Conservation (phyloP, 1,140 invertebrate species). For the Trinorchestia longiramus region DNA sequence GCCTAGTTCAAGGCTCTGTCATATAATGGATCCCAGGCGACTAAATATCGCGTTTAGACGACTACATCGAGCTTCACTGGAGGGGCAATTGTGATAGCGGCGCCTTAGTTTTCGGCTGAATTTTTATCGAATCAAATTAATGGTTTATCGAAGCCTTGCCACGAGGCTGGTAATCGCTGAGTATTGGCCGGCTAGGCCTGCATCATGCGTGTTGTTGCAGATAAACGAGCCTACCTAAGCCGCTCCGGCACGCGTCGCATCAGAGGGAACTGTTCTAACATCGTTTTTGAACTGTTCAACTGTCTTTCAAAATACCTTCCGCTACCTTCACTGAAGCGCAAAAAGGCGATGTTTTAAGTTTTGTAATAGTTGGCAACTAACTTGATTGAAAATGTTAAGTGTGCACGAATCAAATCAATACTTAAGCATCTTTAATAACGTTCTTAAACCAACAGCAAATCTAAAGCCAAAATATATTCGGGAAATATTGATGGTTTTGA, state of each 20-base stretch:
- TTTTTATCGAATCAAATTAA: conserved; percentile 52
- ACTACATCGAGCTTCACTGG: conserved; percentile 11
- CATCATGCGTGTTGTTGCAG: conserved; percentile 45
- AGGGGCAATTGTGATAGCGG: conserved; percentile 8
- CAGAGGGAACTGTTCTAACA: not conserved
- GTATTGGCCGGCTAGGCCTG: conserved; percentile 45
- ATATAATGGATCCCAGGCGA: not conserved
- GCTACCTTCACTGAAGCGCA: not conserved
- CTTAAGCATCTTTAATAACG: too few relatives aligned
- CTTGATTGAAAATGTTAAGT: too few relatives aligned
- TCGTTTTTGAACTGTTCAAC: not conserved
- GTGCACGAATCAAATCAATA: too few relatives aligned
- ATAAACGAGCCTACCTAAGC: conserved; percentile 42
- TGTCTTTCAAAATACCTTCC: not conserved
- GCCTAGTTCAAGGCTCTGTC: not conserved
- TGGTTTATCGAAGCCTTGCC: conserved; percentile 47
- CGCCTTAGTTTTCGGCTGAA: conserved; percentile 44
- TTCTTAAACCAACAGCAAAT: too few relatives aligned
- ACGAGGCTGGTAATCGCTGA: conserved; percentile 43
- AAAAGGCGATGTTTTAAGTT: not conserved
- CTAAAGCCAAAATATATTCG: too few relatives aligned
- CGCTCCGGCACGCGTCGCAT: not conserved
- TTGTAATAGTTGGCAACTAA: too few relatives aligned
- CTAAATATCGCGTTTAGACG: not conserved
- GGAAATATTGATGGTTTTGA: too few relatives aligned